Evolutionary conservation across 2,113 vertebrate species (phyloP).

Genomic region (Holacanthus passer): DNA sequence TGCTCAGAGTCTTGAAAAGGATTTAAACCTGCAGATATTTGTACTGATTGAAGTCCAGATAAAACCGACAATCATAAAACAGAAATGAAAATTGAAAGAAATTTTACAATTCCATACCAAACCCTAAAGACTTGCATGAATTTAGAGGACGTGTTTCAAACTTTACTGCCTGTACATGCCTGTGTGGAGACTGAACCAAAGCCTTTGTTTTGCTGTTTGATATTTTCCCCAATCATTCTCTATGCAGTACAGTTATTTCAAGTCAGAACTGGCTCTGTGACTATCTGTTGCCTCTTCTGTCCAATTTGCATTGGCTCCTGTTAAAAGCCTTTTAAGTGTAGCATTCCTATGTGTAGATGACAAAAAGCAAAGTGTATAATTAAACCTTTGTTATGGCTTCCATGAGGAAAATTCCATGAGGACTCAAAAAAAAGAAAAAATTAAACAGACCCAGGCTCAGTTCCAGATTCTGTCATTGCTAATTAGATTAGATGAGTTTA

Average conservation of each 20-base stretch:
- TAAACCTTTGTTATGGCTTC: conserved; percentile 12
- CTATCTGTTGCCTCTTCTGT: conserved; percentile 9
- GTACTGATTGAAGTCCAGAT: not conserved
- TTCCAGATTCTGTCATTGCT: not conserved
- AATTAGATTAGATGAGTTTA: not conserved
- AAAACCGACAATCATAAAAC: too few species aligned
- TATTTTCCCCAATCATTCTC: conserved; percentile 9
- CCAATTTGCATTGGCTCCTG: conserved; percentile 18
- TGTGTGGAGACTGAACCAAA: conserved; percentile 34
- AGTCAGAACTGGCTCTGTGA: conserved; percentile 20
- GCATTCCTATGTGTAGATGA: not conserved
- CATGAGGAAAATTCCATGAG: conserved; percentile 27
- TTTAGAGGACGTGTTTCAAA: not conserved
- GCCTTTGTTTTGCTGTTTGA: conserved; percentile 23
- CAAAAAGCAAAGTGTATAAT: not conserved
- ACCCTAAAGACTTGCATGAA: not conserved
- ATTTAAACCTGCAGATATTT: conserved; percentile 1
- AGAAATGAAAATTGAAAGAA: not conserved
- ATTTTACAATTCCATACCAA: not conserved
- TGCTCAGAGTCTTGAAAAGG: not conserved
- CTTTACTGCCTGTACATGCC: conserved; percentile 5
- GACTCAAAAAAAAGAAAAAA: not conserved
- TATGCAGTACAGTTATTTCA: conserved; percentile 35
- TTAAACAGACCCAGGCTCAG: not conserved
- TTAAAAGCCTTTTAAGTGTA: conserved; percentile 27